Evolutionary conservation across 2,113 vertebrate genomes (phyloP).

Genomic region (Axis porcinus): DNA sequence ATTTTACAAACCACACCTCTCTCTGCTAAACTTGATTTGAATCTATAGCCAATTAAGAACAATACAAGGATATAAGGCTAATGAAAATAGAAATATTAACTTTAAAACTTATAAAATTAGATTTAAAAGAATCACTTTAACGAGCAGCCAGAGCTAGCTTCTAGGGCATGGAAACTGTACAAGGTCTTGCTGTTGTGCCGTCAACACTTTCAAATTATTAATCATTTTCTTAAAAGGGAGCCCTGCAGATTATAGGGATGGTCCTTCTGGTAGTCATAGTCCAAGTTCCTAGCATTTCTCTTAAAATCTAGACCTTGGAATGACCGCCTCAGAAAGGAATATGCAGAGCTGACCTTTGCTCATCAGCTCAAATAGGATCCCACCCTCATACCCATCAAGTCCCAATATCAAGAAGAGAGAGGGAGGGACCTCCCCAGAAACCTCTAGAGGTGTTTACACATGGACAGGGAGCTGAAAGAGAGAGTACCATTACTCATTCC

Average conservation of each 20-base stretch:
- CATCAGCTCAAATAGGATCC: neutral
- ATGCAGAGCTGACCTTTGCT: neutral
- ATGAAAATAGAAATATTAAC: neutral
- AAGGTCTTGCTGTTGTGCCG: neutral
- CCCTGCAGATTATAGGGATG: neutral
- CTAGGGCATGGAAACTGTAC: neutral
- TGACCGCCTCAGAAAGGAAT: neutral
- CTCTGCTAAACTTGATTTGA: neutral
- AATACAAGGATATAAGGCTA: neutral
- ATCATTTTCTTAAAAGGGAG: neutral
- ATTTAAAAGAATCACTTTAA: neutral
- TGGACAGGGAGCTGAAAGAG: neutral
- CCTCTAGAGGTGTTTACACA: neutral
- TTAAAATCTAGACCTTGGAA: neutral
- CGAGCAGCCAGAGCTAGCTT: neutral
- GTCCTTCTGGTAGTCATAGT: neutral
- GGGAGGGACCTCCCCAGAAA: too few relatives aligned
- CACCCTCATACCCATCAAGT: neutral
- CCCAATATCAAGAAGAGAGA: neutral
- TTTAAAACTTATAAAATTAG: neutral
- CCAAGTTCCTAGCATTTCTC: neutral
- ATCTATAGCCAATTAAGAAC: neutral
- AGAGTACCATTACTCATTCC: neutral
- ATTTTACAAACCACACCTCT: neutral
- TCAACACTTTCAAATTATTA: neutral